Base-by-base conservation (phyloP, 2,888 invertebrate genomes). In the Oxytorus armatus region DNA sequence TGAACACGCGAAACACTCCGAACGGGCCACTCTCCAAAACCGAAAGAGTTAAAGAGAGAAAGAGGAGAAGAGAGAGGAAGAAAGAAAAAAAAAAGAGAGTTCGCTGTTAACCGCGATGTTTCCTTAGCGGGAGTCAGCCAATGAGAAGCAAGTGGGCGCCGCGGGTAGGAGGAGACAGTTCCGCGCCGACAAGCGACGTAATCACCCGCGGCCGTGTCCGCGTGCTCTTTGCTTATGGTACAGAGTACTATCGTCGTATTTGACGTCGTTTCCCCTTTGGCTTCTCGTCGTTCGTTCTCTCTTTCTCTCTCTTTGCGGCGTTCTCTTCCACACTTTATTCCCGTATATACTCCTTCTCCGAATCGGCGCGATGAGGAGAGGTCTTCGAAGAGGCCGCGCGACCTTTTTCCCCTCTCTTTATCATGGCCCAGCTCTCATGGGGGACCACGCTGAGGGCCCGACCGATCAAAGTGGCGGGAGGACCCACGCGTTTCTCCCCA, bases 141-240 rank as follows among this genome's bases (percentile, higher is more conserved):
- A 90, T 90, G 83, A 84, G 88, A 86, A 86, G 74, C 77, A 81
- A 85, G 89, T 90, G 89, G 89, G 90, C 90, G 89, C 89, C 89
- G 87, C 87, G 88, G 89, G 89, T 90, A 90, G 90, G 90, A 90
- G 90, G 90, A 90, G 90, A 90, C 90, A 90, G 90, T 90, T 90
- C 90, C 89, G 89, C 90, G 89, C 89, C 90, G 90, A 90, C 90
- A 88, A 87, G 84, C 90, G 90, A 90, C 89, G 90, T 90, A 90
- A 90, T 90, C 90, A 90, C 90, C 90, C 90, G 90, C 88, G 88
- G 90, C 88, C 86, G 88, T 89, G 87, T 88, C 82, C 77, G 79
- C 76, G 29, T 55, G 55, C 66, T 73, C 73, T 72, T 79, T 51
- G 57, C 73, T 63, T 44, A 55, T 47, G 65, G 42, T 42, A 73